Evolutionary conservation across 2,888 invertebrate genomes (phyloP).

Genomic region (Polyommatus icarus): DNA sequence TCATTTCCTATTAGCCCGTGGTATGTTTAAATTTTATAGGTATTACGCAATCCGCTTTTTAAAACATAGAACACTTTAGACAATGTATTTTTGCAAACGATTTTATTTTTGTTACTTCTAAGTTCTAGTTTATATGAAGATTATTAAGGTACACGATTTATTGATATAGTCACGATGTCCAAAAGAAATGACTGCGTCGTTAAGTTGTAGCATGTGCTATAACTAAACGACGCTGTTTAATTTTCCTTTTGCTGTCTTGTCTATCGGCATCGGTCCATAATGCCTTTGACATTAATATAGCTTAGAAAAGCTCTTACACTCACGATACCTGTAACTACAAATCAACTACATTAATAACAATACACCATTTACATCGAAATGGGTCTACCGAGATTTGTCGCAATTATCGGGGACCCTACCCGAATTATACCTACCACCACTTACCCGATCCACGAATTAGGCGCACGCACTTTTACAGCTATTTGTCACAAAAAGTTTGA

Average conservation of each 20-base stretch:
- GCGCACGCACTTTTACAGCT: conserved; percentile 68
- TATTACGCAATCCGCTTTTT: background rate
- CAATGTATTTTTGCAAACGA: background rate
- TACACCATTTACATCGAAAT: background rate
- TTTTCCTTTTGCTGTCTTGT: background rate
- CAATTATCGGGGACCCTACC: background rate
- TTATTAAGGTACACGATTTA: no score
- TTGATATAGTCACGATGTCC: background rate
- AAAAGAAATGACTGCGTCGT: background rate
- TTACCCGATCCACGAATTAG: conserved; percentile 49
- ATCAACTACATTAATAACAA: background rate
- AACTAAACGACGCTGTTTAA: background rate
- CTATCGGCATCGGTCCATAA: background rate
- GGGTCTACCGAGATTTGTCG: conserved; percentile 12
- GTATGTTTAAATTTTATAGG: conserved; percentile 29
- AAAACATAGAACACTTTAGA: background rate
- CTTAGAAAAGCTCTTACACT: background rate
- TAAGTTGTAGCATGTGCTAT: background rate
- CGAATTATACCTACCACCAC: conserved; percentile 9
- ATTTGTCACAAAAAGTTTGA: conserved; percentile 78
- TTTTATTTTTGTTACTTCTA: no score
- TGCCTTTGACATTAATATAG: background rate
- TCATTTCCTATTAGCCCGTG: conserved; percentile 59
- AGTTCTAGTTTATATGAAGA: no score
- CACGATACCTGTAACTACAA: background rate